phyloP scores from a whole-genome alignment of 1,140 invertebrate species.

The Trypoxylus dichotomus region DNA sequence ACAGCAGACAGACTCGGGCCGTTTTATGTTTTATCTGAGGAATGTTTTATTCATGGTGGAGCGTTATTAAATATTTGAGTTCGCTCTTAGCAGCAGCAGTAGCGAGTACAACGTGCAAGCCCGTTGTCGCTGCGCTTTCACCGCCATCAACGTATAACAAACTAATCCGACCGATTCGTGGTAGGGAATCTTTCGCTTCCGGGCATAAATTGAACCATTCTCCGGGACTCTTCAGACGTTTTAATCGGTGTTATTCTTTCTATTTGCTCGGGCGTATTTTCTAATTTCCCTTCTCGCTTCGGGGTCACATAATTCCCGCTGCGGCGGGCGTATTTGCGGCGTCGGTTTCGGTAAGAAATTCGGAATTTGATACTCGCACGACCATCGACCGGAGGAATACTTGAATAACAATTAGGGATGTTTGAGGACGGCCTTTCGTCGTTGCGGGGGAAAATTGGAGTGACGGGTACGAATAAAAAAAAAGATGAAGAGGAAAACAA shows the following conservation, averaged over 20 bases:
- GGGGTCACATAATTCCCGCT: not conserved
- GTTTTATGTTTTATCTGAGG: not conserved
- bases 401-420: no score
- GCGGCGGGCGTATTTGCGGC: not conserved
- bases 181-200: not conserved
- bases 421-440: no score
- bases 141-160: not conserved
- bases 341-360: no score
- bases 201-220: not conserved
- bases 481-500: no score
- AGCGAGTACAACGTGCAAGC: not conserved
- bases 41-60: slow-evolving; percentile 14
- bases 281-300: not conserved
- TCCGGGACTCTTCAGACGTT: not conserved
- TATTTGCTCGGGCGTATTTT: not conserved
- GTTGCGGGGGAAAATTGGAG: no score
- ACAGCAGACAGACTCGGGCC: not conserved
- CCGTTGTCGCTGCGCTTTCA: not conserved
- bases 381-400: no score
- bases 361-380: no score
- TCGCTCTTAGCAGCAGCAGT: not conserved
- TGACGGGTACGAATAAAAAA: no score
- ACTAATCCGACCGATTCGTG: not conserved
- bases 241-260: not conserved
- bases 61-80: slow-evolving; percentile 23